Base-by-base conservation (phyloP, 1,140 invertebrate species). In the Bombus soroeensis region DNA sequence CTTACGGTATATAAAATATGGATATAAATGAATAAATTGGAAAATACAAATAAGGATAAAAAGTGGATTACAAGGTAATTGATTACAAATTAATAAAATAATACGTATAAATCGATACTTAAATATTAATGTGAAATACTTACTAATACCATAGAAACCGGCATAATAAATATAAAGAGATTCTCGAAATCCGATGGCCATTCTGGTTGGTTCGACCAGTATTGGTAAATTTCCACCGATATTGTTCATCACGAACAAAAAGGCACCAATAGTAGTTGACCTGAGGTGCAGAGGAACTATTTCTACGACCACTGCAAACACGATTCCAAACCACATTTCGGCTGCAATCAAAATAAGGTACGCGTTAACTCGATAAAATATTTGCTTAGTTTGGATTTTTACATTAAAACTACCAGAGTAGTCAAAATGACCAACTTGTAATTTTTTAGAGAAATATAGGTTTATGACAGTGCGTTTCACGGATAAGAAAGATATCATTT, bases 271-370 rank as follows among this genome's bases (percentile, higher is more conserved):
- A 2, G 97, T 97, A 9, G 98, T 98, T 22, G 98, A 98, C 62
- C 98, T 96, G 13, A 98, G 96, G 4, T 97, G 96, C 28, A 98
- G 84, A 2, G 98, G 98, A 15, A 98, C 98, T 85, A 98, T 97
- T 95, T 98, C 98, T 4, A 98, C 97, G 8, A 98, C 96, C 89
- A 98, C 97, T 28, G 98, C 98, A 92, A 98, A 98, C 6, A 98
- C 96, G 84, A 98, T 98, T 71, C 98, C 98, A 93, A 98, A 98
- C 98, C 98, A 98, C 97, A 98, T 98, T 95, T 98, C 98, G 93
- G 98, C 98, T 97, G 94, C 1, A 96, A 96, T 81, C 0, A 71
- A 84, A 10, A 71, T 83, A 76, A 37, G 18, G 39, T n/a, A 81
- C 64, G 18, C 34, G 32, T 68, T 15, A 64, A 6, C 4, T 59